phyloP scores from a whole-genome alignment of 2,797 vertebrate genomes.

The Anguilla obscura region DNA sequence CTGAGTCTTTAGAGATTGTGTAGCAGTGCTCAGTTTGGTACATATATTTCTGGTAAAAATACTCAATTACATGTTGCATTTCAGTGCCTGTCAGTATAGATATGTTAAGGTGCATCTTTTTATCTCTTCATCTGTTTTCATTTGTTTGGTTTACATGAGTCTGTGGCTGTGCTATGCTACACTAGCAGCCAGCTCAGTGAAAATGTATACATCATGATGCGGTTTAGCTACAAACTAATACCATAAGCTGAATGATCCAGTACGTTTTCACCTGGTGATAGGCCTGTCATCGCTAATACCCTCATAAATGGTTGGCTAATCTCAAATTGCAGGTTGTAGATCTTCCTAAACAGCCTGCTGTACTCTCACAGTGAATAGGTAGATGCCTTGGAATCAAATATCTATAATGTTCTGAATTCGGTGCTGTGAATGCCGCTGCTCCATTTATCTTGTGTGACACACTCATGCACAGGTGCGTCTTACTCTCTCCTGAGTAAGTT shows the following conservation, averaged over 20 bases:
- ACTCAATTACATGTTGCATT: background rate
- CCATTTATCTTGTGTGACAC: constrained; percentile 45
- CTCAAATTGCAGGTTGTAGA: background rate
- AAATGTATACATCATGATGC: background rate
- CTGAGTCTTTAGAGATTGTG: background rate
- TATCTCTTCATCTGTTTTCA: background rate
- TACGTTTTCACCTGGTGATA: background rate
- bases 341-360: background rate
- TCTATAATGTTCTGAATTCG: background rate
- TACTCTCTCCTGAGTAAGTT: constrained; percentile 44
- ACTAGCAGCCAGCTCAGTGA: background rate
- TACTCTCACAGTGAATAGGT: background rate
- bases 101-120: background rate
- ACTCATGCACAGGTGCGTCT: background rate
- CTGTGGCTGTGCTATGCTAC: background rate
- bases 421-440: constrained; percentile 51
- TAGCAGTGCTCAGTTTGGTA: background rate
- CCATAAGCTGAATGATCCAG: background rate
- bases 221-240: background rate
- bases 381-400: background rate
- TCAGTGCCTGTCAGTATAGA: background rate
- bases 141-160: background rate
- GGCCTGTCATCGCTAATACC: background rate
- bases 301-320: background rate
- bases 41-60: background rate